Evolutionary conservation across 1,140 invertebrate genomes (phyloP).

Genomic region (Halyomorpha halys): DNA sequence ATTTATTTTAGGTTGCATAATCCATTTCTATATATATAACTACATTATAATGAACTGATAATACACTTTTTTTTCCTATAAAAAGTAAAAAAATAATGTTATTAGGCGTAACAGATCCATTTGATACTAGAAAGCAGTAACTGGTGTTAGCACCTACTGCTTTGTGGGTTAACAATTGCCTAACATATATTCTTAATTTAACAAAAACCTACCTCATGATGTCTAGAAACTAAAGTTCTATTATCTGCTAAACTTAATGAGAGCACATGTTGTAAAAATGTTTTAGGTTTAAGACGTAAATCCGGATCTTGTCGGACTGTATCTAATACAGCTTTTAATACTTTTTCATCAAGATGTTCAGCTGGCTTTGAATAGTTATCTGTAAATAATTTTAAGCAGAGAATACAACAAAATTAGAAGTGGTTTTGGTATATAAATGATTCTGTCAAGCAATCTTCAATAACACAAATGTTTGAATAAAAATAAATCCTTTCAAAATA

Average conservation of each 20-base stretch:
- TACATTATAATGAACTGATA: too few species aligned
- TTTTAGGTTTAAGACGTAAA: constrained; percentile 47
- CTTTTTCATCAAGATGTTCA: constrained; percentile 40
- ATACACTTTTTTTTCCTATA: too few species aligned
- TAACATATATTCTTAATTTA: too few species aligned
- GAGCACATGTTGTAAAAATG: constrained; percentile 49
- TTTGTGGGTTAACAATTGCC: too few species aligned
- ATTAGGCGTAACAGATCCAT: too few species aligned
- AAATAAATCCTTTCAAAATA: too few species aligned
- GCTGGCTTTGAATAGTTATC: constrained; percentile 35
- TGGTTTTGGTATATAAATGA: not conserved
- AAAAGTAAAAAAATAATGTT: too few species aligned
- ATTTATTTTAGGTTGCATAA: too few species aligned
- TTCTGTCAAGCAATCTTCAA: not conserved
- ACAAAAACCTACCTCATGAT: constrained; percentile 18
- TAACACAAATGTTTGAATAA: not conserved
- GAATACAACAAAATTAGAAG: too few species aligned
- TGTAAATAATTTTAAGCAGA: constrained; percentile 28
- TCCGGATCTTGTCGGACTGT: constrained; percentile 44
- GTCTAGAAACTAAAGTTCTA: constrained; percentile 26
- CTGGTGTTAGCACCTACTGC: too few species aligned
- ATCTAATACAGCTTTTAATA: constrained; percentile 41
- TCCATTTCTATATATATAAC: too few species aligned
- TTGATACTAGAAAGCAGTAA: too few species aligned
- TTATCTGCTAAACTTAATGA: constrained; percentile 46